phyloP scores from a whole-genome alignment of 2,113 vertebrate species.

The Campylomormyrus numenius region DNA sequence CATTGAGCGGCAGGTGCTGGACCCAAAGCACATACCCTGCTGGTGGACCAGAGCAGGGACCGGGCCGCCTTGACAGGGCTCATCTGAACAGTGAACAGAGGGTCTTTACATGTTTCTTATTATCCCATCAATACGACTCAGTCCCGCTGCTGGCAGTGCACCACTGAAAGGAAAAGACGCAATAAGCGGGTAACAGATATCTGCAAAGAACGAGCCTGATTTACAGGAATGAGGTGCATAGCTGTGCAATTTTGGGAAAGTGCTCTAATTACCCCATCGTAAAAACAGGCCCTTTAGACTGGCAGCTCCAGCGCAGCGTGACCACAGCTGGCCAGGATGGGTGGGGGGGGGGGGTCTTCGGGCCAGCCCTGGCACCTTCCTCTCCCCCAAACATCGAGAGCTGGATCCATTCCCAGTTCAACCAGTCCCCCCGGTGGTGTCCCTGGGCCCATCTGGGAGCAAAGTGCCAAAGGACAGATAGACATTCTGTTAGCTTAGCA shows the following conservation, averaged over 20 bases:
- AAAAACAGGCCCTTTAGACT: background rate
- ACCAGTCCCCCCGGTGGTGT: background rate
- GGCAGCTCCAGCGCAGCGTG: too few relatives aligned
- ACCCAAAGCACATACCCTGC: slow-evolving; percentile 16
- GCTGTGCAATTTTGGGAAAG: background rate
- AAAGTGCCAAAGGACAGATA: background rate
- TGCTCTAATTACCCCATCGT: background rate
- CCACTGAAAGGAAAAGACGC: background rate
- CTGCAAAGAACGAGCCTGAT: background rate
- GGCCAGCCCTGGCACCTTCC: background rate
- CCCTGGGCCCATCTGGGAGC: background rate
- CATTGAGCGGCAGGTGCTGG: background rate
- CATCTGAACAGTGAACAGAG: background rate
- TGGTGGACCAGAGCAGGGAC: background rate
- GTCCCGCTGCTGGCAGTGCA: too few relatives aligned
- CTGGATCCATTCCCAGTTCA: background rate
- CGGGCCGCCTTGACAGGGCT: background rate
- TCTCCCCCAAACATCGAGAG: background rate
- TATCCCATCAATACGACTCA: background rate
- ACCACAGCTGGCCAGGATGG: background rate
- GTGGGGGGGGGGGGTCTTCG: background rate
- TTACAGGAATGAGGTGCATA: background rate
- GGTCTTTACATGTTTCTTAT: background rate
- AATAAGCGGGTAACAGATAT: background rate
- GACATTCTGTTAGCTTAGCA: background rate